Conservation (phyloP, 1,140 invertebrate species). For the Odontomachus brunneus region DNA sequence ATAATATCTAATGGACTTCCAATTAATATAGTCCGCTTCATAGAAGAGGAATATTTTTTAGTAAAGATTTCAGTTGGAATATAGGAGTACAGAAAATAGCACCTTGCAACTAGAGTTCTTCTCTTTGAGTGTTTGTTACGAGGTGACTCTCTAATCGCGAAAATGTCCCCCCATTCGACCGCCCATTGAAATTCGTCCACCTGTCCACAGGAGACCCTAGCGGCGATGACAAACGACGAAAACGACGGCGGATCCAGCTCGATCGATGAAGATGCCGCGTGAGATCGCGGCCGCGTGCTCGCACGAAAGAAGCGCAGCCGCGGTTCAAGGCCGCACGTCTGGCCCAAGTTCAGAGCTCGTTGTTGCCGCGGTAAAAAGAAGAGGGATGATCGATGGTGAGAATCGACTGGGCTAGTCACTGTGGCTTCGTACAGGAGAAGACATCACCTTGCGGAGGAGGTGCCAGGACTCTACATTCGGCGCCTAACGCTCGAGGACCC, state of each 20-base stretch:
- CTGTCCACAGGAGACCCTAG: neutral
- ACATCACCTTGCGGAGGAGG: conserved; percentile 81
- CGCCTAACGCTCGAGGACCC: conserved; percentile 82
- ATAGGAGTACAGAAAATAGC: too few species aligned
- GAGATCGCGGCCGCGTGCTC: conserved; percentile 15
- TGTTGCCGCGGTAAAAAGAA: conserved; percentile 47
- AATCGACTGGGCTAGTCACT: conserved; percentile 71
- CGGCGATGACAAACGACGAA: conserved; percentile 19
- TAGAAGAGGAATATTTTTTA: too few species aligned
- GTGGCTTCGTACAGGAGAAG: conserved; percentile 79
- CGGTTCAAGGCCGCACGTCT: conserved; percentile 68
- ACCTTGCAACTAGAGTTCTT: too few species aligned
- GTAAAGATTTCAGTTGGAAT: too few species aligned
- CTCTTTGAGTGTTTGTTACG: neutral
- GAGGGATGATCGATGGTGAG: conserved; percentile 74
- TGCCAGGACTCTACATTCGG: conserved; percentile 82
- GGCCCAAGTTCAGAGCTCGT: conserved; percentile 58
- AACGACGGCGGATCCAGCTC: conserved; percentile 1
- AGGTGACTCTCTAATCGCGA: neutral
- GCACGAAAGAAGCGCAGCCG: conserved; percentile 24
- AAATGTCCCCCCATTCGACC: neutral
- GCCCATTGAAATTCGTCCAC: neutral
- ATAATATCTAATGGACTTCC: too few species aligned
- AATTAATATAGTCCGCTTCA: too few species aligned
- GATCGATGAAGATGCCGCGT: conserved; percentile 40